phyloP scores from a whole-genome alignment of 2,113 vertebrate genomes.

The Nettapus auritus region DNA sequence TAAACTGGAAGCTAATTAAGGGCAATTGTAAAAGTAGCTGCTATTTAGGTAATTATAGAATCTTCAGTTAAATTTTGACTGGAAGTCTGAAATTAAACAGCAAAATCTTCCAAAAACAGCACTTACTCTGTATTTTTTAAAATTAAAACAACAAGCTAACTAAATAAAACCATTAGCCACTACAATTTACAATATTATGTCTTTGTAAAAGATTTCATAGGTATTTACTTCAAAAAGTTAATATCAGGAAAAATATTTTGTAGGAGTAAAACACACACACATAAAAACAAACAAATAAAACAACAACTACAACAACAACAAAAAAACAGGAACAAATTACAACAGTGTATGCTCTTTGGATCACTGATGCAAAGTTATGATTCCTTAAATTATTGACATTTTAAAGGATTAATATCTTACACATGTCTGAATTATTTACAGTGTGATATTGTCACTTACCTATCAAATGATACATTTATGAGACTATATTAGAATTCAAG shows the following conservation, averaged over 20 bases:
- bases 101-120: not conserved
- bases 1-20: constrained; percentile 68
- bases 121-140: not conserved
- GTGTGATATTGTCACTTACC: not conserved
- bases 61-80: constrained; percentile 36
- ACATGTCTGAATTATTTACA: not conserved
- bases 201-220: not conserved
- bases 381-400: not conserved
- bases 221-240: not conserved
- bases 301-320: not conserved
- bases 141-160: not conserved
- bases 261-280: not conserved
- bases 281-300: no score
- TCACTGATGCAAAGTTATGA: not conserved
- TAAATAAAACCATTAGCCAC: not conserved
- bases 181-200: not conserved
- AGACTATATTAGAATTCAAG: not conserved
- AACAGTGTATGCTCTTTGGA: not conserved
- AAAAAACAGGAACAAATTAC: not conserved
- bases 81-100: constrained; percentile 8
- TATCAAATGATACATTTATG: not conserved
- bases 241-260: not conserved
- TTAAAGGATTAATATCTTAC: not conserved
- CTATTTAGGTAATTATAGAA: constrained; percentile 47
- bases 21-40: constrained; percentile 60